Percentiles rank a stretch among this genome's conserved stretches.
phyloP scores from a whole-genome alignment of 30 jellyfish, hydroid and myxozoan genomes.

The Chironex yamaguchii region DNA sequence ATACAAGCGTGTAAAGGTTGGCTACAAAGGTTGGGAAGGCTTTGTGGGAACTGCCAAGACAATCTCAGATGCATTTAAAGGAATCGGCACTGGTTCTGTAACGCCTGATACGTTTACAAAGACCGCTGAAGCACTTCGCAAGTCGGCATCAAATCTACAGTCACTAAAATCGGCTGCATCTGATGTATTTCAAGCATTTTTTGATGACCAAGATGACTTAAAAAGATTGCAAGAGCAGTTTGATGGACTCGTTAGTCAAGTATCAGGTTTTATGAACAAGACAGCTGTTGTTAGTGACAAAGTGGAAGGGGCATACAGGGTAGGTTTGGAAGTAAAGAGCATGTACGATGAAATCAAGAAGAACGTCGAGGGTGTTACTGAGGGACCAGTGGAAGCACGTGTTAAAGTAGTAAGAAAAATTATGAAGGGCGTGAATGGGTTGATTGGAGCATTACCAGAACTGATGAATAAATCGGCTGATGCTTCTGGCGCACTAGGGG shows the following conservation, averaged over 20 bases:
- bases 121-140: constrained; percentile 67
- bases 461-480: constrained; percentile 74
- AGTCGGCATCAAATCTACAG: constrained; percentile 74
- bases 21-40: constrained; percentile 73
- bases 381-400: constrained; percentile 88
- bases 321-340: constrained; percentile 52
- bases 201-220: constrained; percentile 79
- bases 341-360: constrained; percentile 12
- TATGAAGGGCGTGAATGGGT: constrained; percentile 65
- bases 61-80: constrained; percentile 65
- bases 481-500: constrained; percentile 63
- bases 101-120: constrained; percentile 72
- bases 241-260: constrained; percentile 65
- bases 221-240: constrained; percentile 41
- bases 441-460: constrained; percentile 66
- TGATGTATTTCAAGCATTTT: constrained; percentile 74
- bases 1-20: constrained; percentile 67
- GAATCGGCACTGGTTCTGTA: constrained; percentile 38
- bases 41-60: constrained; percentile 56
- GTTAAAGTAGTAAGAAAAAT: constrained; percentile 70
- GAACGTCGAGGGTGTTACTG: constrained; percentile 19
- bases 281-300: constrained; percentile 58
- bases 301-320: constrained; percentile 63
- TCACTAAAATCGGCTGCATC: constrained; percentile 64
- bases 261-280: constrained; percentile 64